phyloP scores from a whole-genome alignment of 1,140 invertebrate species.

The Drosophila simulans region DNA sequence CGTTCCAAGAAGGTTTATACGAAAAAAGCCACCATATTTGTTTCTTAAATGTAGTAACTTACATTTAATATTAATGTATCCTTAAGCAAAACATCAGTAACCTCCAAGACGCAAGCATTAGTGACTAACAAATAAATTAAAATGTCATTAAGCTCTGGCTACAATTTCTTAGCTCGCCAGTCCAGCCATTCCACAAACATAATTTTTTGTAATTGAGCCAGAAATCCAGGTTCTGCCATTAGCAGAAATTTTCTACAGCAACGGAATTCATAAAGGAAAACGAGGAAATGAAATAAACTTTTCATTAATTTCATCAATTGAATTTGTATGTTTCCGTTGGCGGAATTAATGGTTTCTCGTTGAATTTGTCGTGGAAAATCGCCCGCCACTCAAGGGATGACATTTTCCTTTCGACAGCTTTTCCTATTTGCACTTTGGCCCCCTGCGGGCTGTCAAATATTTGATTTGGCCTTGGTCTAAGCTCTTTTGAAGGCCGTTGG shows the following conservation, averaged over 20 bases:
- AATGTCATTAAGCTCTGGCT: slow-evolving; percentile 37
- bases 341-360: slow-evolving; percentile 34
- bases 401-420: slow-evolving; percentile 32
- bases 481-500: slow-evolving; percentile 12
- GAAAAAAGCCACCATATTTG: too few relatives aligned
- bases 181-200: slow-evolving; percentile 29
- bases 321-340: slow-evolving; percentile 26
- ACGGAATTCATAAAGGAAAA: neutral
- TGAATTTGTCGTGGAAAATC: slow-evolving; percentile 29
- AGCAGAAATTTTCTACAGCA: slow-evolving; percentile 20
- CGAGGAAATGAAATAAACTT: slow-evolving; percentile 14
- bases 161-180: slow-evolving; percentile 12
- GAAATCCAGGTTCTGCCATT: slow-evolving; percentile 21
- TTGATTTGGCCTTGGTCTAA: slow-evolving; percentile 51
- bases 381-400: slow-evolving; percentile 5
- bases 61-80: too few relatives aligned
- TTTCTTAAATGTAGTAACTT: too few relatives aligned
- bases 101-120: too few relatives aligned
- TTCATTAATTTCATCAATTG: slow-evolving; percentile 43
- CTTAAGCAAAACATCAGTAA: too few relatives aligned
- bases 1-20: neutral
- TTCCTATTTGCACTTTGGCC: slow-evolving; percentile 2
- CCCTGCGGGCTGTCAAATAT: slow-evolving; percentile 38
- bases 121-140: slow-evolving; percentile 32
- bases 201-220: slow-evolving; percentile 48